Evolutionary conservation across 2,113 vertebrate species (phyloP), one percentile per base, ranked within the genome.

Genomic region (Deroptyus accipitrinus): DNA sequence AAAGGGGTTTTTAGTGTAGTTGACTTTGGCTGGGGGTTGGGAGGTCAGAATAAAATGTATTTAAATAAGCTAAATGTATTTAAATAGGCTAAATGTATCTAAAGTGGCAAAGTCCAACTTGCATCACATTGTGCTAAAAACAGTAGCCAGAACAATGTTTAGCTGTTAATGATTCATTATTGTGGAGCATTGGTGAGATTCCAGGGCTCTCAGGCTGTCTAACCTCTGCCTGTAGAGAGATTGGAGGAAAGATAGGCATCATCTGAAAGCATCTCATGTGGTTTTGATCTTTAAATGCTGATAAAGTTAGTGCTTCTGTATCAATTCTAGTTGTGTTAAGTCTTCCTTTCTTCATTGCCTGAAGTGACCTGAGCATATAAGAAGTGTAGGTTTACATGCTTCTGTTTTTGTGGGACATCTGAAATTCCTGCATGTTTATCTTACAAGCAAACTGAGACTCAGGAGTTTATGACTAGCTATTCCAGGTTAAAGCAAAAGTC

Each of bases 121-220:
- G 63, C 17, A 72, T 81, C 80, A 68, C 66, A 30, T 63, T 75
- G 73, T 82, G 74, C 91, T 95, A 88, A 91, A 87, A 92, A 39
- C 81, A 78, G 92, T 64, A 95, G 93, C 44, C 73, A 68, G 83
- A 64, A 72, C 80, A 81, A 67, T 92, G 88, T 86, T 88, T 63
- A 78, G 77, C 73, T 94, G 94, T 95, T 95, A 91, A 91, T 95
- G 91, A 91, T 95, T 94, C 77, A 64, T 78, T n/a, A 7, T 74
- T 0, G 3, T 51, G 42, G 66, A 82, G 93, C 89, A 75, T 23
- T 92, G 77, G 66, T 94, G 77, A 82, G 91, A 75, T 95, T 82
- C 73, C 94, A 89, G 94, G 89, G 61, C 69, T n/a, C 37, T 52
- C 30, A 9, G 79, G 39, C 86, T 86, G 83, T 79, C 69, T 52